Base-by-base conservation (phyloP, 2,888 invertebrate species). In the Lithodes maja region DNA sequence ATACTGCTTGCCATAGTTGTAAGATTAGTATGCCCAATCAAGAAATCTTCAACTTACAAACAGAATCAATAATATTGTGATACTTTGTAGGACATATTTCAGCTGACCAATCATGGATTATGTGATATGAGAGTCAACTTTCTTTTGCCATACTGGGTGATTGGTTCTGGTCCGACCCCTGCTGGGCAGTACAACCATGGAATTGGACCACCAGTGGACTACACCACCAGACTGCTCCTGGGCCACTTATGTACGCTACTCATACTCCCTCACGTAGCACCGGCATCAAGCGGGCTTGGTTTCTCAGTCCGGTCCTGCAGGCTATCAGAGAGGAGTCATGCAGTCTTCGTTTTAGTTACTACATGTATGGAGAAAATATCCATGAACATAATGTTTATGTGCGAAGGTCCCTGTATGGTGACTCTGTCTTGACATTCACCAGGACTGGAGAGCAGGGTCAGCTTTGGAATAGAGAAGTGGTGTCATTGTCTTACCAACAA, bases 341-440 rank as follows among this genome's bases (percentile, higher is more conserved):
- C 84, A 33, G 77, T 12, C 83, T 91, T 9, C 85, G 90, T 55
- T 89, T 91, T 75, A 86, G 89, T 68, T 91, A 83, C 53, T 91
- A 91, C 84, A 91, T 91, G 90, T 91, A 86, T 78, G 90, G 90
- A 33, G 71, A 49, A 53, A 75, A 91, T 54, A 68, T 91, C 0
- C 71, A 89, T n/a, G 84, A 69, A 33, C 55, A 89, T 2, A 91
- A 86, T 83, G 86, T 91, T 15, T 91, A 91, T 53, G 81, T 53
- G 9, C 69, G 83, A 49, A 69, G 61, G 17, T 74, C 78, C 3
- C 50, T 49, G 17, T 52, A 80, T 77, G 90, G 84, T 12, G 81
- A 88, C 5, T 86, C 78, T 49, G 68, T 7, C 7, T 82, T 83
- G 2, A 50, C 88, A 33, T 91, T 91, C 53, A 77, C 54, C 49